Percentiles rank a stretch among this genome's conserved stretches.
phyloP scores from a whole-genome alignment of 2,888 invertebrate genomes.

The Dolichopus griseipennis region DNA sequence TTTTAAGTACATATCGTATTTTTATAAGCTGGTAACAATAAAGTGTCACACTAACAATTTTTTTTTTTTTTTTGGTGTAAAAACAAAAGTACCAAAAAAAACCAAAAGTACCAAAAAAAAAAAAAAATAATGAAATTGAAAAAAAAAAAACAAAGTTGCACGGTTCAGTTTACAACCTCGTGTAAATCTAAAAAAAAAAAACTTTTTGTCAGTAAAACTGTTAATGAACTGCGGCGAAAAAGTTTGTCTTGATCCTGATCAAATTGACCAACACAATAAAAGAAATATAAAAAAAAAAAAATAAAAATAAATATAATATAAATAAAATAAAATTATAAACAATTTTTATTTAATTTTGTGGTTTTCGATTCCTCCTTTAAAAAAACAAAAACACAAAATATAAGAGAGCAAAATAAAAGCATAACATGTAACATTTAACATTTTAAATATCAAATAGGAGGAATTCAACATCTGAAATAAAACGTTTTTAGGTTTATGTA shows the following conservation, averaged over 20 bases:
- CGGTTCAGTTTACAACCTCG: no score
- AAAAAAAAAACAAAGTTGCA: neutral
- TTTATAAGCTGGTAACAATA: no score
- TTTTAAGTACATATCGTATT: neutral
- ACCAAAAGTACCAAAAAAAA: neutral
- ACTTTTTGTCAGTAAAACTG: constrained; percentile 10
- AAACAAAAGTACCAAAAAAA: neutral
- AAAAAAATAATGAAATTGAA: neutral
- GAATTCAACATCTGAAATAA: no score
- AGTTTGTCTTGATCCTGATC: constrained; percentile 2
- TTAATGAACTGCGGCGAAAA: constrained; percentile 23
- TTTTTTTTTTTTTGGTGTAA: no score
- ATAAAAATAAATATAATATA: neutral
- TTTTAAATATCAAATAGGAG: no score
- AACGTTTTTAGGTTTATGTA: no score
- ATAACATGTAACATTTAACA: no score
- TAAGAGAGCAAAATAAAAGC: no score
- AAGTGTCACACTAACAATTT: neutral
- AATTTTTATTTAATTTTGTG: neutral
- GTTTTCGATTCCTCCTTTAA: neutral
- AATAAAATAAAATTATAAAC: neutral
- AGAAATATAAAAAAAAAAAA: neutral
- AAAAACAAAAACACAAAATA: no score
- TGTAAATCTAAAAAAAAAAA: neutral
- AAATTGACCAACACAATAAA: no score